Conservation (phyloP, 2,113 vertebrate genomes). For the Neodon shergylaensis region DNA sequence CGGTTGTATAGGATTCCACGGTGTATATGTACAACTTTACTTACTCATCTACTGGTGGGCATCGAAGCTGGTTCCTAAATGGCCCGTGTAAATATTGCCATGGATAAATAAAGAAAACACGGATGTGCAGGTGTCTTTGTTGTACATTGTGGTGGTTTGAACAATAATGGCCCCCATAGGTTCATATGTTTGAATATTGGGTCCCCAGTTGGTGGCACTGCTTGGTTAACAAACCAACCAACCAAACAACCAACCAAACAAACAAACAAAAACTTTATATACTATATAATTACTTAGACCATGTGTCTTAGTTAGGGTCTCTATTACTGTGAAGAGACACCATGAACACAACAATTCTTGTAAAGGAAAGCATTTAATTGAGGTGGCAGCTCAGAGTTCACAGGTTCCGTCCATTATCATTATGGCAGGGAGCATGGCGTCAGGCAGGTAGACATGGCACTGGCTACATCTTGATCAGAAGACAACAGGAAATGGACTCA, state of each 20-base stretch:
- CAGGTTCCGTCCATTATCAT: not conserved
- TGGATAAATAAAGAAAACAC: no score
- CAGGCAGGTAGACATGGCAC: no score
- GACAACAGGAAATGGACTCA: not conserved
- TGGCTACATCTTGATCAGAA: not conserved
- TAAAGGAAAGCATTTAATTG: not conserved
- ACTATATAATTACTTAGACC: not conserved
- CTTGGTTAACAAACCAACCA: not conserved
- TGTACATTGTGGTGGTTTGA: no score
- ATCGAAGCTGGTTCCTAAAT: no score
- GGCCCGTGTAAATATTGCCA: no score
- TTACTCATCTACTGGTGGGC: no score
- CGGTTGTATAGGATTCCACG: no score
- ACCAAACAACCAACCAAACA: no score
- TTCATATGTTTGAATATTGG: no score
- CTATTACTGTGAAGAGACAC: not conserved
- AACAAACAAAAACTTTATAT: not conserved
- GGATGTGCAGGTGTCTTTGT: no score
- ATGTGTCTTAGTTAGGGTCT: not conserved
- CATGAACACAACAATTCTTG: not conserved
- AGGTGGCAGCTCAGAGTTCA: not conserved
- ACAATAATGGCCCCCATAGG: no score
- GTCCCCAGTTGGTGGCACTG: not conserved
- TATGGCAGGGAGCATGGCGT: not conserved
- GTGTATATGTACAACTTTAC: no score